These are phyloP conservation scores for Drosophila sproati DNA, from an alignment of 1,140 invertebrate species.

Conservation along the genomic window DNA sequence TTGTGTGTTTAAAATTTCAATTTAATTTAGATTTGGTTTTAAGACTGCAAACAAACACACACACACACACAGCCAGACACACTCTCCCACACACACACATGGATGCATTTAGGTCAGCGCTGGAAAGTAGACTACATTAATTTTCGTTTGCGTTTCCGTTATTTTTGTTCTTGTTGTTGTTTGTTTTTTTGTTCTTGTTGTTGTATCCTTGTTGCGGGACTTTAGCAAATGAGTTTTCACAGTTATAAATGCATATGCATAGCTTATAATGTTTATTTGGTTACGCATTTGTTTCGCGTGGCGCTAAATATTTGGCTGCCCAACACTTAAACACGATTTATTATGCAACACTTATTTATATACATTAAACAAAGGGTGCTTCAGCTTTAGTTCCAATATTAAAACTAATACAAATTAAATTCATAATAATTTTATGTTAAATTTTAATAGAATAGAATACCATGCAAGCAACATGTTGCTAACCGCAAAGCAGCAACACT, in stretches of 20 bases:
- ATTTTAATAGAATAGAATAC: no score
- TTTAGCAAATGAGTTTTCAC: constrained; percentile 73
- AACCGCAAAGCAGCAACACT: constrained; percentile 36
- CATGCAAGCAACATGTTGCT: constrained; percentile 57
- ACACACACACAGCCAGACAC: constrained; percentile 18
- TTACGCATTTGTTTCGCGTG: constrained; percentile 26
- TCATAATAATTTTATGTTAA: no score
- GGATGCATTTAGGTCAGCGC: constrained; percentile 67
- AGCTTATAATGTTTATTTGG: constrained; percentile 62
- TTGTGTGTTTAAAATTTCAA: constrained; percentile 81
- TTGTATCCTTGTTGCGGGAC: constrained; percentile 50
- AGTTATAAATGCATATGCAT: constrained; percentile 41
- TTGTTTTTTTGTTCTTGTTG: constrained; percentile 28
- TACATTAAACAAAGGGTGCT: no score
- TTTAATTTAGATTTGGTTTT: constrained; percentile 83
- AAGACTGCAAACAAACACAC: constrained; percentile 54
- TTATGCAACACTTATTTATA: constrained; percentile 28
- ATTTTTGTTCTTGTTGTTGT: constrained; percentile 3
- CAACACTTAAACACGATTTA: constrained; percentile 46
- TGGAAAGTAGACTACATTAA: constrained; percentile 79
- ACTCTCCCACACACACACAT: background rate
- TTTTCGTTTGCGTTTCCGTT: constrained; percentile 59
- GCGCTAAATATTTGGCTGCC: constrained; percentile 63
- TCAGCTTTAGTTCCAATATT: no score
- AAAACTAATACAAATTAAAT: no score